Percentiles rank a stretch among this genome's conserved stretches.
Evolutionary conservation across 2,888 invertebrate species (phyloP).

Genomic region (Cataglyphis altisquamis): DNA sequence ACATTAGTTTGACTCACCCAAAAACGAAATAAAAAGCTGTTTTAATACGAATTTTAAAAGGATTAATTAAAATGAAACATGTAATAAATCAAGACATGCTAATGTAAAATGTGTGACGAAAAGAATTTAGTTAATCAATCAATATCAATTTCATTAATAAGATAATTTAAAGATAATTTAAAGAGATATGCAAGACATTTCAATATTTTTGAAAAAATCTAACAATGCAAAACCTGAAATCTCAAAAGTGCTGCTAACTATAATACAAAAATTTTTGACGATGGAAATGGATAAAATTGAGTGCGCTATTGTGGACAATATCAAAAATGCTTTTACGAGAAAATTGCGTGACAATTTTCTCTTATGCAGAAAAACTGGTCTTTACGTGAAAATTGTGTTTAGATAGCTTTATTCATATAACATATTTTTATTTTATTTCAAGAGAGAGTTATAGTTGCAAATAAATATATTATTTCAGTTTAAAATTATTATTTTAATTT

Average conservation of each 20-base stretch:
- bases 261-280: background rate
- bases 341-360: background rate
- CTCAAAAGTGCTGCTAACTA: background rate
- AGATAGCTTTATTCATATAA: too few species aligned
- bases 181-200: background rate
- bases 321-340: slow-evolving; percentile 1
- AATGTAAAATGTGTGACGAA: background rate
- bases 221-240: background rate
- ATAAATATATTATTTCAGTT: too few species aligned
- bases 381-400: background rate
- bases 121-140: background rate
- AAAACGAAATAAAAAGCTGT: background rate
- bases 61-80: slow-evolving; percentile 35
- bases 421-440: background rate
- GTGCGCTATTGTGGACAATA: slow-evolving; percentile 1
- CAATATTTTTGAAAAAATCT: background rate
- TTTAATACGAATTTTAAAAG: slow-evolving; percentile 11
- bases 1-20: background rate
- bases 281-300: background rate
- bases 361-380: slow-evolving; percentile 1
- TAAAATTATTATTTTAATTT: too few species aligned
- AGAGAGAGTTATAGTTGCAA: background rate
- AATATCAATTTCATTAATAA: background rate
- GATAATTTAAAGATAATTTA: background rate
- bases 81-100: background rate